A percentile compares a stretch with the other conserved stretches of the same genome.
phyloP scores from a whole-genome alignment of 2,888 invertebrate species.

The Erebia epiphron region DNA sequence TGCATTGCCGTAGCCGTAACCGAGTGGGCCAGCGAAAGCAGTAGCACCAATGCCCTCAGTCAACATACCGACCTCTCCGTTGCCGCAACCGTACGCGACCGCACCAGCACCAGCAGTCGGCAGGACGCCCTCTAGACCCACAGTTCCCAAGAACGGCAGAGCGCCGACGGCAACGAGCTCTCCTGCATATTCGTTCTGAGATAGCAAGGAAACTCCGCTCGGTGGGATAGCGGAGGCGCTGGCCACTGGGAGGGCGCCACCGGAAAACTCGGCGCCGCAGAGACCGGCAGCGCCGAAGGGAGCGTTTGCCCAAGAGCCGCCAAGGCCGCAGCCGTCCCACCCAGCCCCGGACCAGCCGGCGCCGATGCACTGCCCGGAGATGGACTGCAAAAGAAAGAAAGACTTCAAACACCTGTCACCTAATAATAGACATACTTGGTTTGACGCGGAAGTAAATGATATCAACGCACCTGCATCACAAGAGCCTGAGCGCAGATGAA shows the following conservation, averaged over 20 bases:
- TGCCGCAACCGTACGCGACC: constrained; percentile 48
- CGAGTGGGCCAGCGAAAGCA: constrained; percentile 4
- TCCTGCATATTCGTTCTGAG: constrained; percentile 52
- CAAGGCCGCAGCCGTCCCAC: not conserved
- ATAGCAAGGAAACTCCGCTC: constrained; percentile 43
- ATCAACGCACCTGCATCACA: constrained; percentile 14
- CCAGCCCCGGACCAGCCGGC: constrained; percentile 15
- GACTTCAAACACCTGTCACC: not conserved
- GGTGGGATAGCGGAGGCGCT: constrained; percentile 42
- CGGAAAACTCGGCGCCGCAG: no score
- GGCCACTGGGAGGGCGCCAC: constrained; percentile 44
- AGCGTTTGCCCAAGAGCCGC: no score
- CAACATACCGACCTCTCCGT: constrained; percentile 34
- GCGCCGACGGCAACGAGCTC: constrained; percentile 44
- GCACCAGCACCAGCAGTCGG: constrained; percentile 51
- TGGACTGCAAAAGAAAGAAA: constrained; percentile 37
- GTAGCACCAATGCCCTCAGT: no score
- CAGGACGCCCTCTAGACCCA: constrained; percentile 50
- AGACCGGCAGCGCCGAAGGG: no score
- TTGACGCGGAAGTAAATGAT: not conserved
- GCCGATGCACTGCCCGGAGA: constrained; percentile 40
- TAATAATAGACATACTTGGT: not conserved
- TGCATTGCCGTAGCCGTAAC: no score
- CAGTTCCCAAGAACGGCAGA: constrained; percentile 49
- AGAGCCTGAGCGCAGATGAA: constrained; percentile 46